Evolutionary conservation across 2,888 invertebrate genomes (phyloP), one percentile per base, ranked within the genome.

Genomic region (Rhogogaster chlorosoma): DNA sequence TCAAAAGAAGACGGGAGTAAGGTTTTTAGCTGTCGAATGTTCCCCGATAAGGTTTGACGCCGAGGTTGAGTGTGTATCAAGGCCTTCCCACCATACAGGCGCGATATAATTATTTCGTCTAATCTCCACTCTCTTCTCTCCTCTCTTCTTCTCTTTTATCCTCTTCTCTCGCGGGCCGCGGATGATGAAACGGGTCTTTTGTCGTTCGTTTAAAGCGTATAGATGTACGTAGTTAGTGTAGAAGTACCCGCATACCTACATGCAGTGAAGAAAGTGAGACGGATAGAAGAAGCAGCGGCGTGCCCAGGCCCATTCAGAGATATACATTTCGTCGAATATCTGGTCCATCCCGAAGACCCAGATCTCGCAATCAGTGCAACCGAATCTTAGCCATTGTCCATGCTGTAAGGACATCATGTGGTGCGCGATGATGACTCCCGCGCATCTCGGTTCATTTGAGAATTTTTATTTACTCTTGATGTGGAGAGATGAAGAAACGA

Each of bases 391-490:
- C 86, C 88, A 85, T 86, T 88, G 89, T 88, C 87, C 84, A 45
- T 45, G 77, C 83, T 86, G 86, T 75, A 82, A 18, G 86, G 89
- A 87, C 87, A 87, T 87, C 89, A 86, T 87, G 87, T 57, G 64
- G 84, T 29, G 84, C 32, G 36, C 77, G 78, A 57, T 84, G 84
- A 84, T 84, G 77, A 85, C 87, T 86, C 86, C 87, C 83, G 83
- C 88, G 83, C 84, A 86, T 86, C 83, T 64, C 49, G 84, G 78
- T 70, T 83, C 12, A 53, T 71, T 71, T 15, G 22, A 83, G 26
- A 70, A 67, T 70, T 70, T 83, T 45, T 64, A 80, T 61, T 57
- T 22, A 64, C 80, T 53, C 71, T 42, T 22, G n/a, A n/a, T n/a
- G 29, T n/a, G 3, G 18, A 73, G 18, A 42, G 71, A 71, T 38